These are phyloP conservation scores for Parapristionchus giblindavisi DNA, from an alignment of 2,888 invertebrate species.

Conservation along the genomic window DNA sequence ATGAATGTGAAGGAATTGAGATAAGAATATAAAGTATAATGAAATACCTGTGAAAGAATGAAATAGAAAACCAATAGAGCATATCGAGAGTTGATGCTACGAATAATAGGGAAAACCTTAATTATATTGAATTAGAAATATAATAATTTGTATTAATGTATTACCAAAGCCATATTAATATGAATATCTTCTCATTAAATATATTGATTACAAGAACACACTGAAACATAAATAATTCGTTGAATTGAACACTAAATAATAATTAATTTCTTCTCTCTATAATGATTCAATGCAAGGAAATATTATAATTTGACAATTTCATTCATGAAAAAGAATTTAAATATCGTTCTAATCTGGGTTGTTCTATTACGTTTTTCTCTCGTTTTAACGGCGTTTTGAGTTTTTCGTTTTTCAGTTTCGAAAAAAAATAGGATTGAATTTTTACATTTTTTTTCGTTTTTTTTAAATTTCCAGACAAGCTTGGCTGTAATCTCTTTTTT, in stretches of 20 bases:
- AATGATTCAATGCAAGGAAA: too few species aligned
- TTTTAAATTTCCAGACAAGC: too few species aligned
- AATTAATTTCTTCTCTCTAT: too few species aligned
- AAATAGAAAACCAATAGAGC: constrained; percentile 69
- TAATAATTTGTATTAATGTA: neutral
- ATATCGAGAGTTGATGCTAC: constrained; percentile 66
- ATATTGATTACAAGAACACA: constrained; percentile 69
- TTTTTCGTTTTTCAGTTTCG: too few species aligned
- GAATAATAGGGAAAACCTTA: constrained; percentile 63
- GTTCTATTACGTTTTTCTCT: neutral
- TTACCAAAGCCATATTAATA: constrained; percentile 67
- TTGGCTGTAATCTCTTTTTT: too few species aligned
- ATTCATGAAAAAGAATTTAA: too few species aligned
- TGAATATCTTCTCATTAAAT: constrained; percentile 69
- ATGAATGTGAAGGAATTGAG: neutral
- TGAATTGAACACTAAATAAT: too few species aligned
- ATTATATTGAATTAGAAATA: neutral
- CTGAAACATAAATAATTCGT: constrained; percentile 40
- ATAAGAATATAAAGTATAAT: too few species aligned
- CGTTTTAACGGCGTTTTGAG: neutral
- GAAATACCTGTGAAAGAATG: constrained; percentile 60
- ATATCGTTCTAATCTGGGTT: too few species aligned
- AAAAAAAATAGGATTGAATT: too few species aligned
- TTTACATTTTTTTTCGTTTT: too few species aligned
- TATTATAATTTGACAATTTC: too few species aligned